Evolutionary conservation across 2,888 invertebrate species (phyloP).

Genomic region (Isoperla grammatica): DNA sequence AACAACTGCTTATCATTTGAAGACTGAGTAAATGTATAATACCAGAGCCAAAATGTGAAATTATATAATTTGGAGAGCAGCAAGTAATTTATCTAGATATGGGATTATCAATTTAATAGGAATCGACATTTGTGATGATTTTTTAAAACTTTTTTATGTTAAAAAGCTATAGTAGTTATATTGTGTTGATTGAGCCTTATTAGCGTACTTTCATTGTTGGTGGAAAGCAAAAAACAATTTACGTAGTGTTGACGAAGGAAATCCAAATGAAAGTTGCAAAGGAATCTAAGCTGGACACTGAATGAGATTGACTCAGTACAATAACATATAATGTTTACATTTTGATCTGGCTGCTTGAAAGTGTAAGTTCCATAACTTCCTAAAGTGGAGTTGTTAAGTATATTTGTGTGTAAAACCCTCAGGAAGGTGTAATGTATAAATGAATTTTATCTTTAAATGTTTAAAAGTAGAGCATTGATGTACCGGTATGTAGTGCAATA

Average conservation of each 20-base stretch:
- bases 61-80: neutral
- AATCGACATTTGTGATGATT: no score
- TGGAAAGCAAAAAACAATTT: no score
- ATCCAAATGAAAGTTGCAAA: no score
- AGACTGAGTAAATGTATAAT: conserved; percentile 21
- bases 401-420: conserved; percentile 19
- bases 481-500: conserved; percentile 6
- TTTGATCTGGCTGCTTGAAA: conserved; percentile 14
- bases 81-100: no score
- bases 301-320: no score
- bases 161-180: no score
- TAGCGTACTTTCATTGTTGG: no score
- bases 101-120: no score
- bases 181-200: no score
- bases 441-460: conserved; percentile 13
- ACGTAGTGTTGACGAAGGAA: no score
- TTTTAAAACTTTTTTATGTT: no score
- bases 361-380: neutral
- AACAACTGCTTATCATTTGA: conserved; percentile 5
- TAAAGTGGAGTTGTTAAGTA: neutral
- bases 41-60: neutral
- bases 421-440: conserved; percentile 21
- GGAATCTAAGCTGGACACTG: no score
- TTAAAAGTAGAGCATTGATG: conserved; percentile 19
- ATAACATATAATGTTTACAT: conserved; percentile 5